A percentile compares a stretch with the other conserved stretches of the same genome.
Conservation (phyloP, 2,888 invertebrate genomes). For the Callimorpha dominula region DNA sequence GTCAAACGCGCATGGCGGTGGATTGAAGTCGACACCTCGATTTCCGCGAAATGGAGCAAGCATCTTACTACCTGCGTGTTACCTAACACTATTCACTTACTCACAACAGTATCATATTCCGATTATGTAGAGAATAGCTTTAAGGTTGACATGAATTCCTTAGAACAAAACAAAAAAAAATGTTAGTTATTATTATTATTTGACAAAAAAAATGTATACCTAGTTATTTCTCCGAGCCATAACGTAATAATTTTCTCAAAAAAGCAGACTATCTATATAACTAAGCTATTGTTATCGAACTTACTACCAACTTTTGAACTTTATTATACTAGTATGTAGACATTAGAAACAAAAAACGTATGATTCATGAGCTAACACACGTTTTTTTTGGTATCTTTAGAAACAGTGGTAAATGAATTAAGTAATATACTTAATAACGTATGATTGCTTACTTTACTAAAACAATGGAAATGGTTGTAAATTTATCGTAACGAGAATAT, state of each 20-base stretch:
- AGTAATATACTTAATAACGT: too few relatives aligned
- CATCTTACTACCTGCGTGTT: constrained; percentile 50
- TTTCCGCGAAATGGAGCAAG: constrained; percentile 66
- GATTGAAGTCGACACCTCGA: constrained; percentile 64
- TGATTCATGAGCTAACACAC: too few relatives aligned
- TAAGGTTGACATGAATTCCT: constrained; percentile 8
- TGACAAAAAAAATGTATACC: not conserved
- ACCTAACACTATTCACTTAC: constrained; percentile 45
- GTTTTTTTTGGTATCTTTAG: too few relatives aligned
- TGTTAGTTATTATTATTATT: constrained; percentile 28
- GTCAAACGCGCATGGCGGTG: constrained; percentile 36
- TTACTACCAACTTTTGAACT: not conserved
- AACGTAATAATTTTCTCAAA: too few relatives aligned
- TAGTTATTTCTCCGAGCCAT: too few relatives aligned
- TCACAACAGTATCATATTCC: constrained; percentile 17
- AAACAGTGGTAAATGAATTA: too few relatives aligned
- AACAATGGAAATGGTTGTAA: too few relatives aligned
- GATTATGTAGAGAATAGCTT: constrained; percentile 11
- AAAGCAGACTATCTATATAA: too few relatives aligned
- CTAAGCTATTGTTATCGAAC: not conserved
- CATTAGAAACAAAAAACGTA: too few relatives aligned
- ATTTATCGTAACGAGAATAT: too few relatives aligned
- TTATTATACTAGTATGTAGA: too few relatives aligned
- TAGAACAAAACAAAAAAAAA: constrained; percentile 18
- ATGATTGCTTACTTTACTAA: too few relatives aligned